A percentile compares a stretch with the other conserved stretches of the same genome.
phyloP scores from a whole-genome alignment of 2,888 invertebrate genomes.

The Drosophila paranaensis region DNA sequence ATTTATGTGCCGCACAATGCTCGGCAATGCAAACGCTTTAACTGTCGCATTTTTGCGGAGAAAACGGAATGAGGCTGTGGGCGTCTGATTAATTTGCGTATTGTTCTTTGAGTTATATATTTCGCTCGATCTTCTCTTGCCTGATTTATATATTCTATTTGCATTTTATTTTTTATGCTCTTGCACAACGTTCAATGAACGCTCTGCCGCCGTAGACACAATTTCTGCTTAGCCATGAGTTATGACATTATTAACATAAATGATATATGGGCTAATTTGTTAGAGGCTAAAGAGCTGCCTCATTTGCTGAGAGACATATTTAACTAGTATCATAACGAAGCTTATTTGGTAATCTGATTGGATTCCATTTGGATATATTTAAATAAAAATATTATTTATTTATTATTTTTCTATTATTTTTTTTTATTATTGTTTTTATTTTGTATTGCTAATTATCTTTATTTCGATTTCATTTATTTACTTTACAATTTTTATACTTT shows the following conservation, averaged over 20 bases:
- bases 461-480: too few species aligned
- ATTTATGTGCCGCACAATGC: constrained; percentile 58
- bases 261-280: constrained; percentile 13
- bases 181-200: constrained; percentile 46
- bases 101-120: constrained; percentile 64
- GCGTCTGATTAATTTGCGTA: constrained; percentile 73
- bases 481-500: too few species aligned
- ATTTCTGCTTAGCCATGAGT: constrained; percentile 29
- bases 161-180: constrained; percentile 18
- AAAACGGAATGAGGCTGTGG: constrained; percentile 53
- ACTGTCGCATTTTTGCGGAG: constrained; percentile 75
- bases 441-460: too few species aligned
- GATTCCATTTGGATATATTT: background rate
- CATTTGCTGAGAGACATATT: background rate
- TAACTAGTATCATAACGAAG: background rate
- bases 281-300: background rate
- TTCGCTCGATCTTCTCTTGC: constrained; percentile 18
- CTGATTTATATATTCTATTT: constrained; percentile 12
- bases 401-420: background rate
- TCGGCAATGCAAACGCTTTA: constrained; percentile 65
- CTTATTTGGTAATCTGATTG: background rate
- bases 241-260: constrained; percentile 33
- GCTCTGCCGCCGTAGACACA: constrained; percentile 14
- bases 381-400: background rate
- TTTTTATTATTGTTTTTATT: too few species aligned